Evolutionary conservation across 1,140 invertebrate genomes (phyloP).

Genomic region (Penaeus japonicus): DNA sequence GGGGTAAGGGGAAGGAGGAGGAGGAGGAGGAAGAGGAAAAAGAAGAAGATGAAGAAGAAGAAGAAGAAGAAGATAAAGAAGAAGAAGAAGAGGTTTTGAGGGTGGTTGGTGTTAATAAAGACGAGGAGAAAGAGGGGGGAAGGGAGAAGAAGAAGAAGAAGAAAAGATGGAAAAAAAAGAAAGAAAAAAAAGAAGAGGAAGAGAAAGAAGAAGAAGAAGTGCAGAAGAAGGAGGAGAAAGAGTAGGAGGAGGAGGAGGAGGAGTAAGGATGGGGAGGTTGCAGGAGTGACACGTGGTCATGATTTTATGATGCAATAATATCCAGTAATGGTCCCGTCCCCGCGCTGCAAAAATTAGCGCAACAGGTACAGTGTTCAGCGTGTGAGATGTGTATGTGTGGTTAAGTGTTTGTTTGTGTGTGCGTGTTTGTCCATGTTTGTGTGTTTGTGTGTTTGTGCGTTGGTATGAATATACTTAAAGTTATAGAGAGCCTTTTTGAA

Average conservation of each 20-base stretch:
- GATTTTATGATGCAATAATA: slow-evolving; percentile 55
- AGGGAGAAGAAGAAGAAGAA: background rate
- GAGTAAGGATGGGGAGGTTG: background rate
- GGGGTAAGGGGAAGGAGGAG: background rate
- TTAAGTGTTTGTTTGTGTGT: slow-evolving; percentile 28
- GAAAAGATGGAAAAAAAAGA: background rate
- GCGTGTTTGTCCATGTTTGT: slow-evolving; percentile 21
- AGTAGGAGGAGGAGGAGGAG: background rate
- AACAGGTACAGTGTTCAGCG: slow-evolving; percentile 29
- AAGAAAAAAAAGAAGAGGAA: background rate
- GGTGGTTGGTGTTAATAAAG: no score
- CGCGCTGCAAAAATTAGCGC: slow-evolving; percentile 52
- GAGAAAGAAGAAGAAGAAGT: no score
- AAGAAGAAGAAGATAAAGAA: background rate
- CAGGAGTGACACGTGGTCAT: slow-evolving; percentile 41
- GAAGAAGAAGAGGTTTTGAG: background rate
- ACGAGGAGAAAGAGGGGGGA: background rate
- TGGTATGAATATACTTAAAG: no score
- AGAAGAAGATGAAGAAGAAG: background rate
- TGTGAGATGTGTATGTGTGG: slow-evolving; percentile 38
- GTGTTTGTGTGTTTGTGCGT: background rate
- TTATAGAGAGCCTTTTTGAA: no score
- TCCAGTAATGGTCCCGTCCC: slow-evolving; percentile 40
- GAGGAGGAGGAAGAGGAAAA: background rate
- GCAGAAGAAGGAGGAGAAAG: background rate